phyloP scores from a whole-genome alignment of 2,113 vertebrate species.

The Naja naja region DNA sequence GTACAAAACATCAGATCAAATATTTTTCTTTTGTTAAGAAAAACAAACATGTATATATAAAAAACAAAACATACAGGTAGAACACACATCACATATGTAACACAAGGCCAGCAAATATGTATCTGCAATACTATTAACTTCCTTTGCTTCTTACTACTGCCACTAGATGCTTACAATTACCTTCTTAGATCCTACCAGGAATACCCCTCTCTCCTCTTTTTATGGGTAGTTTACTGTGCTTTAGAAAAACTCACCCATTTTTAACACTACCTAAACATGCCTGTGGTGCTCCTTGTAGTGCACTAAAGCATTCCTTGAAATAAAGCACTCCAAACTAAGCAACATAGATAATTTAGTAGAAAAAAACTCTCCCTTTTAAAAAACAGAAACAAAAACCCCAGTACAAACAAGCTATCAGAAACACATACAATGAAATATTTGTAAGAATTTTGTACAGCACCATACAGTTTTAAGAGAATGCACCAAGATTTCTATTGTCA shows the following conservation, averaged over 20 bases:
- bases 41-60: background rate
- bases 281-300: background rate
- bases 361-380: background rate
- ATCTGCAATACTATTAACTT: background rate
- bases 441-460: constrained; percentile 58
- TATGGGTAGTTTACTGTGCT: background rate
- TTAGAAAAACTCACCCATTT: background rate
- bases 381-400: background rate
- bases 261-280: background rate
- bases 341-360: background rate
- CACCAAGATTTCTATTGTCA: background rate
- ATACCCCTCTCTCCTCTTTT: background rate
- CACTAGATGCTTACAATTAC: background rate
- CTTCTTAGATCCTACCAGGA: background rate
- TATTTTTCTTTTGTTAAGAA: background rate
- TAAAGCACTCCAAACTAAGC: background rate
- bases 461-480: constrained; percentile 47
- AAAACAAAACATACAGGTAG: background rate
- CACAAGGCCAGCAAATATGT: background rate
- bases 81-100: background rate
- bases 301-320: background rate
- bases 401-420: background rate
- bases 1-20: background rate
- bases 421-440: constrained; percentile 27
- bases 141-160: background rate